phyloP scores from a whole-genome alignment of 2,888 invertebrate genomes.

The Lasioglossum figueresi region DNA sequence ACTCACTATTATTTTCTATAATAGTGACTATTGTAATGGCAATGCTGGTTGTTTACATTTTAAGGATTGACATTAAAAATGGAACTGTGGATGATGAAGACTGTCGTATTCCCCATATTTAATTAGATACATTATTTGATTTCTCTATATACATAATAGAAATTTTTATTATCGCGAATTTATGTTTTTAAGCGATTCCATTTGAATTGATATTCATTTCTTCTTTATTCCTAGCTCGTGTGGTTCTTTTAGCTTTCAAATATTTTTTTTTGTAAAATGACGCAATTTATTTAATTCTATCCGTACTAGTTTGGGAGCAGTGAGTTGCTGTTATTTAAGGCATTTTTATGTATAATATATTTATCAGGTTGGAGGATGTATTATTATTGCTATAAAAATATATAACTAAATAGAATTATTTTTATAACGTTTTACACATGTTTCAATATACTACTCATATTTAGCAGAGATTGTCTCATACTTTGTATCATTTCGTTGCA shows the following conservation, averaged over 20 bases:
- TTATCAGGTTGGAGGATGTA: slow-evolving; percentile 27
- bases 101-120: slow-evolving; percentile 70
- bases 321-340: slow-evolving; percentile 16
- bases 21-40: slow-evolving; percentile 84
- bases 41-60: slow-evolving; percentile 83
- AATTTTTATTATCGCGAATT: slow-evolving; percentile 34
- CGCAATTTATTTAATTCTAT: slow-evolving; percentile 19
- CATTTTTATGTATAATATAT: slow-evolving; percentile 38
- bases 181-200: slow-evolving; percentile 33
- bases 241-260: slow-evolving; percentile 2
- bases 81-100: slow-evolving; percentile 69
- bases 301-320: background rate
- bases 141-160: slow-evolving; percentile 14
- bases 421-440: slow-evolving; percentile 76
- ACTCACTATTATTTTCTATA: slow-evolving; percentile 85
- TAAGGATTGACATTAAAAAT: slow-evolving; percentile 82
- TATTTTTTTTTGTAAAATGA: slow-evolving; percentile 13
- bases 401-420: slow-evolving; percentile 72
- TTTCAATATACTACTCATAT: slow-evolving; percentile 39
- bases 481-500: background rate
- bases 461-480: slow-evolving; percentile 18
- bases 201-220: slow-evolving; percentile 1
- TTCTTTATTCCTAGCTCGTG: slow-evolving; percentile 8
- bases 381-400: slow-evolving; percentile 45
- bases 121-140: slow-evolving; percentile 28